A percentile compares a stretch with the other conserved stretches of the same genome.
These are phyloP conservation scores for Caenorhabditis sp. DNA, from an alignment of 2,888 invertebrate species.

Conservation along the genomic window DNA sequence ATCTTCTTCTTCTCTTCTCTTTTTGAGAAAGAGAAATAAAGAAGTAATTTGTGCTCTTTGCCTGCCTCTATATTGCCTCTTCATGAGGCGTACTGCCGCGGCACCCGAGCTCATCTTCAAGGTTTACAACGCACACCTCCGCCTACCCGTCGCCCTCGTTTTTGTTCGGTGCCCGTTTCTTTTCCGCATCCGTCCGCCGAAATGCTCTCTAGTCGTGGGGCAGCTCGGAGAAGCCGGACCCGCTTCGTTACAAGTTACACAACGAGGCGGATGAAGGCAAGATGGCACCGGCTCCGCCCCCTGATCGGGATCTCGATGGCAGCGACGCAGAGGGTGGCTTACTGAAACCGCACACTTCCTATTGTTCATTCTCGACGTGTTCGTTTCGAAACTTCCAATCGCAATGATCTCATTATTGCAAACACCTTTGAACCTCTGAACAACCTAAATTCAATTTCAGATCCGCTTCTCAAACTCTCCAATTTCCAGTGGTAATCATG, in stretches of 20 bases:
- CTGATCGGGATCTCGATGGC: constrained; percentile 44
- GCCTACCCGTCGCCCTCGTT: constrained; percentile 77
- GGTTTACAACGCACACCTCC: constrained; percentile 64
- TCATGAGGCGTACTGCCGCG: constrained; percentile 41
- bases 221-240: background rate
- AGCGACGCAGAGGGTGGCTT: constrained; percentile 29
- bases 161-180: constrained; percentile 65
- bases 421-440: no score
- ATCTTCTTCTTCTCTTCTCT: constrained; percentile 29
- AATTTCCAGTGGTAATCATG: constrained; percentile 66
- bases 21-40: constrained; percentile 39
- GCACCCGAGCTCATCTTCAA: constrained; percentile 30
- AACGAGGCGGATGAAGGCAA: constrained; percentile 30
- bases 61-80: constrained; percentile 43
- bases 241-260: constrained; percentile 64
- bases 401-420: no score
- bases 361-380: constrained; percentile 48
- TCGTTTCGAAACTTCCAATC: no score
- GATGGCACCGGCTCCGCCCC: constrained; percentile 54
- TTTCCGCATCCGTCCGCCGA: constrained; percentile 29
- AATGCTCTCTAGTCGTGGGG: constrained; percentile 24
- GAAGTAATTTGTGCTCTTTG: constrained; percentile 58
- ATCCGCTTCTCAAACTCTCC: background rate
- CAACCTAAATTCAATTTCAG: background rate
- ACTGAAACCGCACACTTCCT: constrained; percentile 58